Percentiles rank a stretch among this genome's conserved stretches.
These are phyloP conservation scores for Ostrea edulis DNA, from an alignment of 1,140 invertebrate genomes.

Conservation along the genomic window DNA sequence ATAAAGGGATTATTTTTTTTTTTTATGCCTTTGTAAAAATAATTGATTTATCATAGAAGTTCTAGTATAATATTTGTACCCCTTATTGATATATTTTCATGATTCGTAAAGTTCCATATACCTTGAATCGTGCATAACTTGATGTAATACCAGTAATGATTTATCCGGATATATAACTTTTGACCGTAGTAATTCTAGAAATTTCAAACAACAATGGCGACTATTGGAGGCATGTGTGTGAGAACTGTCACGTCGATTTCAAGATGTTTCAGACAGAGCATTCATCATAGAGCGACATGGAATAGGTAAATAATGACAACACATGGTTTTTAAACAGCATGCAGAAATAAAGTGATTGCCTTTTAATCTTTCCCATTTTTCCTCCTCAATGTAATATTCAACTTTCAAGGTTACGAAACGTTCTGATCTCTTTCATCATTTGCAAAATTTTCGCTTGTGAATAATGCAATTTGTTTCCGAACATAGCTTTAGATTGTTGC, in stretches of 20 bases:
- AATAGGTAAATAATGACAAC: neutral
- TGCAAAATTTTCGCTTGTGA: neutral
- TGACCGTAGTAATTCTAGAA: neutral
- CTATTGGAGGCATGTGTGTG: slow-evolving; percentile 57
- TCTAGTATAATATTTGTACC: too few relatives aligned
- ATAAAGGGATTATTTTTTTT: neutral
- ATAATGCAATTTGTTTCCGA: neutral
- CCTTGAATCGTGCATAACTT: neutral
- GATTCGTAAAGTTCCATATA: too few relatives aligned
- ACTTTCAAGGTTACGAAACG: slow-evolving; percentile 34
- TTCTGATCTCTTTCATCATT: neutral
- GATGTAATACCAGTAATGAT: neutral
- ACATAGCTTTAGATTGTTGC: neutral
- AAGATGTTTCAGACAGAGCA: neutral
- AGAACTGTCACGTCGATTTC: slow-evolving; percentile 42
- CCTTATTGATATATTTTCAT: too few relatives aligned
- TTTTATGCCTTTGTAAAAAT: too few relatives aligned
- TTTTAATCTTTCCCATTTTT: neutral
- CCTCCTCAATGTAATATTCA: neutral
- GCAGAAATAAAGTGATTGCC: neutral
- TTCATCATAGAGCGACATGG: neutral
- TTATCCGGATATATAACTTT: neutral
- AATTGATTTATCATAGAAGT: too few relatives aligned
- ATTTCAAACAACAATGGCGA: slow-evolving; percentile 52
- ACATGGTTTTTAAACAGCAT: neutral